Evolutionary conservation across 2,797 vertebrate species (phyloP), one percentile per base, ranked within the genome.

Genomic region (Cygnus olor): DNA sequence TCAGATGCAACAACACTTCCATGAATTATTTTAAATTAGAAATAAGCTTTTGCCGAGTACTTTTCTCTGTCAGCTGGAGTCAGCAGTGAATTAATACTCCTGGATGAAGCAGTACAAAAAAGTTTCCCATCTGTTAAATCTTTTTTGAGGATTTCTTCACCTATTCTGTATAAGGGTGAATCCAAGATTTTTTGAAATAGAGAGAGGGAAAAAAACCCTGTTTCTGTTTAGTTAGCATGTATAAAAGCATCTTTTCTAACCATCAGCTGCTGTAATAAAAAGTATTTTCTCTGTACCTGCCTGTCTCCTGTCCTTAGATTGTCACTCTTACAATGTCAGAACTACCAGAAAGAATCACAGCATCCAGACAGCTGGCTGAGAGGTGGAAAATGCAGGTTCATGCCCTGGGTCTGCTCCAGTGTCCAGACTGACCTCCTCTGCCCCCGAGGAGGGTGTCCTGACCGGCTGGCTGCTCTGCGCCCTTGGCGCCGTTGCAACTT

Each of bases 51-150:
- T 21, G 15, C 18, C 2, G 70, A 11, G 42, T 90, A 68, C 53
- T 93, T 88, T 87, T 22, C 22, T 30, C 6, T 76, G 61, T 97
- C 77, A 90, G 87, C 77, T 95, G 94, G 80, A 95, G 60, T 86
- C 60, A 92, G 73, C 80, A 78, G 56, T 87, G 82, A 89, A 83
- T 96, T 84, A 88, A 77, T 93, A 63, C 24, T 77, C 34, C 44
- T 88, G 54, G 32, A 80, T 64, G 24, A 82, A 87, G 58, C 44
- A 63, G 28, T 25, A 18, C 30, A 86, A 80, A 82, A 81, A 49
- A 68, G 6, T 85, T 93, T 91, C 53, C 47, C 56, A 51, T 78
- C 74, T 92, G 42, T 80, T 87, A 74, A 76, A 7, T 25, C 30
- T 36, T 87, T 82, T 86, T 45, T 78, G 32, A 86, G 63, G 11